Evolutionary conservation across 2,797 vertebrate species (phyloP), one percentile per base, ranked within the genome.

Genomic region (Onychomys leucogaster): DNA sequence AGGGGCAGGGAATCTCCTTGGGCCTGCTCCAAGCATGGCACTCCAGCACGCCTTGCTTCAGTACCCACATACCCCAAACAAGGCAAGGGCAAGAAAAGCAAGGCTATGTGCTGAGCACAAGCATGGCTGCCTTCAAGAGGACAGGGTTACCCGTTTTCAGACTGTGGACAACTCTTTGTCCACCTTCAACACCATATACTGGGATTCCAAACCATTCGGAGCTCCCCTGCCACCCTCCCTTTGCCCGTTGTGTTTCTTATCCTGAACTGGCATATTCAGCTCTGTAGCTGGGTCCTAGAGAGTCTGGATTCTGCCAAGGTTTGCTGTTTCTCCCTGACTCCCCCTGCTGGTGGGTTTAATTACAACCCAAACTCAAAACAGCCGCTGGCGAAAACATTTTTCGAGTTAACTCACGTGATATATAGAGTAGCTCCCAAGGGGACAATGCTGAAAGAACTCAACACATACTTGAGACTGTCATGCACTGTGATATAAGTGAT

Each of bases 261-360:
- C 82, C 76, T 46, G 21, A 21, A 9, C 14, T 71, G 73, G 69
- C 43, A 86, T 81, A 75, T 96, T 83, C 88, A 94, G 46, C 81
- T 89, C 80, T 89, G 78, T 63, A 69, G 27, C n/a, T 46, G 57
- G 9, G 49, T 57, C 85, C 82, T 19, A 46, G 82, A 96, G 76
- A 25, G 78, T 86, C 86, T 87, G 76, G 81, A 55, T 93, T 95
- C 96, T 93, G 83, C 25, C 34, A 97, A 97, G 89, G 77, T 96
- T 98, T 98, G 78, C 78, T 98, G 82, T 83, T 55, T 97, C 98
- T 95, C 95, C 97, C 97, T 96, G 86, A 97, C 98, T 98, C 98
- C 98, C 98, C 97, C 98, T 99, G 98, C 98, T 98, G 98, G 98
- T 69, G 88, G 96, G 73, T 83, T 97, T 96, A 86, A 95, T 95